Percentiles rank a stretch among this genome's conserved stretches.
These are phyloP conservation scores for Dicycla oo DNA, from an alignment of 2,888 invertebrate species.

Conservation along the genomic window DNA sequence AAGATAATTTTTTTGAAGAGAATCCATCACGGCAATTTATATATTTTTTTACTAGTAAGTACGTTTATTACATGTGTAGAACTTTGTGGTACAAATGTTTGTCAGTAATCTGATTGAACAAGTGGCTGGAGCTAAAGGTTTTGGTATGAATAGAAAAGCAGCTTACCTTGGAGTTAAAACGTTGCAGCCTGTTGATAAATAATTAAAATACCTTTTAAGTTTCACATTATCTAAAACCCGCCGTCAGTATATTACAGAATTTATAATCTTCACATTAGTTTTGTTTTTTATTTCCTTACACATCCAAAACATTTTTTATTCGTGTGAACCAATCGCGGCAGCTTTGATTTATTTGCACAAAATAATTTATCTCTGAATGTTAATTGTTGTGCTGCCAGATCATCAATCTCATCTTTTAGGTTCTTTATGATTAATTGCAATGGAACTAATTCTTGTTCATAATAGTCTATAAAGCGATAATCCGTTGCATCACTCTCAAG, in stretches of 20 bases:
- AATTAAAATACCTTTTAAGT: not conserved
- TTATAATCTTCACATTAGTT: not conserved
- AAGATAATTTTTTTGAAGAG: not conserved
- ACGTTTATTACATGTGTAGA: not conserved
- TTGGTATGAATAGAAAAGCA: not conserved
- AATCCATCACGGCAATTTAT: constrained; percentile 1
- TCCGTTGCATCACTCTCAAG: constrained; percentile 38
- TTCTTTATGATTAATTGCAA: constrained; percentile 76
- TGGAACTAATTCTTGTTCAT: constrained; percentile 79
- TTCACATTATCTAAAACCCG: not conserved
- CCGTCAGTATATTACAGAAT: not conserved
- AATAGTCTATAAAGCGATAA: constrained; percentile 66
- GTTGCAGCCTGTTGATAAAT: not conserved
- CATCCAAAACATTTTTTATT: constrained; percentile 72
- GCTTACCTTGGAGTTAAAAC: constrained; percentile 4
- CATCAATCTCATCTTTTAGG: constrained; percentile 77
- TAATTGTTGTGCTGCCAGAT: constrained; percentile 72
- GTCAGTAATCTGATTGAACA: not conserved
- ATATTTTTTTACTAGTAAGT: not conserved
- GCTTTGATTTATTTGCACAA: constrained; percentile 57
- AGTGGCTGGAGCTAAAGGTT: not conserved
- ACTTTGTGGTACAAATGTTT: not conserved
- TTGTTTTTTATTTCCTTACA: constrained; percentile 50
- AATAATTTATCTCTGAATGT: constrained; percentile 68
- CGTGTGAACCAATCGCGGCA: constrained; percentile 59